Base-by-base conservation (phyloP, 1,140 invertebrate genomes). In the Cotesia glomerata region DNA sequence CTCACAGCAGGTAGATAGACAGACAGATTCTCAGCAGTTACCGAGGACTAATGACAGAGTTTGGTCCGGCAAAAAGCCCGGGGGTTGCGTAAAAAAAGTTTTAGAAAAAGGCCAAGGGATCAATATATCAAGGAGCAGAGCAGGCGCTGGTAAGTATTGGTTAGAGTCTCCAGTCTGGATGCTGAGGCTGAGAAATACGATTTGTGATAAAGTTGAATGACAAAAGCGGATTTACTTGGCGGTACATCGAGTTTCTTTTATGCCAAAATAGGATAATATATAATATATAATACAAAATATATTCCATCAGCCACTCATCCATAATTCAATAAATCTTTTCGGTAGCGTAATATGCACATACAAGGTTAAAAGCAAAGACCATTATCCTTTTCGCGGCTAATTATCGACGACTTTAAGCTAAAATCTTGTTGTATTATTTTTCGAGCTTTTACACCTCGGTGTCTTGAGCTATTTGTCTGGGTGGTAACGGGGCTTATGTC, bases 321-420 rank as follows among this genome's bases (percentile, higher is more conserved):
- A 26, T 35, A 54, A 71, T 52, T 61, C 35, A 39, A 71, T 71
- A n/a, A 71, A 71, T 71, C 39, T 71, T 45, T 7, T 45, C 39
- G 7, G 11, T 45, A 0, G 4, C 0, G 7, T 45, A 9, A 9
- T 45, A 45, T 45, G 26, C 26, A 26, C 26, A 26, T 26, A 26
- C 26, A 26, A 26, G 26, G 26, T 26, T 26, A 26, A 26, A 26
- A 26, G 26, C 69, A 36, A 58, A 69, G 14, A 9, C 54, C 59
- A 18, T 71, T 59, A 9, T n/a, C 49, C 56, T 68, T 68, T 35
- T 32, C 26, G 35, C 52, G 13, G n/a, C 49, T 36, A 39, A 45
- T 52, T 61, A 45, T 2, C 58, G 16, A 18, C 16, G 9, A 49
- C 36, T 64, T 45, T 63, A 71, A 71, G 63, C 62, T 61, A 11